Base-by-base conservation (phyloP, 1,140 invertebrate genomes). In the Halesus radiatus region DNA sequence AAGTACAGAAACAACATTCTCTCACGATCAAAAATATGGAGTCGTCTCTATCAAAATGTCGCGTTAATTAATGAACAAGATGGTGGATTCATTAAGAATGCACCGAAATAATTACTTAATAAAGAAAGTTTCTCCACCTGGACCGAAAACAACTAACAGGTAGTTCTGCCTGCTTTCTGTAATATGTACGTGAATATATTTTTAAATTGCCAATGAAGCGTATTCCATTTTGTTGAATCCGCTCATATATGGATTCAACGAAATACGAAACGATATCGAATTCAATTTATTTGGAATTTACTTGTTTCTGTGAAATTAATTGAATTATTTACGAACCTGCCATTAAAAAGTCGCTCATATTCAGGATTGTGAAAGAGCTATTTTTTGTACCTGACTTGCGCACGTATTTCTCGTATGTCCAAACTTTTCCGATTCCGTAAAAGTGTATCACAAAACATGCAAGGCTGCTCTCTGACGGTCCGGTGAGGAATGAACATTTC, bases 41-140 rank as follows among this genome's bases (percentile, higher is more conserved):
- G 37, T 45, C 37, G 37, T 45, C 37, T 13, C 10, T 10, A 45
- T 45, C 1, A 60, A 60, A 18, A 20, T 23, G 18, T 60, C 56
- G n/a, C 56, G 56, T 60, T 20, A 22, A 60, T 22, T 60, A 13
- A 60, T 22, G 3, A 13, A 13, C 23, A 23, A 60, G 5, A 60
- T 3, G 56, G 18, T 18, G 18, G 56, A 58, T 60, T 60, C 18
- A 60, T 60, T 60, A 60, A 60, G 23, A 23, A 60, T 60, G 20
- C 56, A 60, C 56, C 56, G 56, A 60, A 22, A 60, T 60, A 60
- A 60, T 60, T 60, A 60, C 16, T 60, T 23, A 60, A 60, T 60
- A 60, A 60, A 60, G 56, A 60, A 60, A 60, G 56, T 60, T 60
- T 60, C 56, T 13, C 56, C 18, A 18, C 56, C 56, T 23, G 23